Evolutionary conservation across 2,797 vertebrate genomes (phyloP), one percentile per base, ranked within the genome.

Genomic region (Darevskia mixta): DNA sequence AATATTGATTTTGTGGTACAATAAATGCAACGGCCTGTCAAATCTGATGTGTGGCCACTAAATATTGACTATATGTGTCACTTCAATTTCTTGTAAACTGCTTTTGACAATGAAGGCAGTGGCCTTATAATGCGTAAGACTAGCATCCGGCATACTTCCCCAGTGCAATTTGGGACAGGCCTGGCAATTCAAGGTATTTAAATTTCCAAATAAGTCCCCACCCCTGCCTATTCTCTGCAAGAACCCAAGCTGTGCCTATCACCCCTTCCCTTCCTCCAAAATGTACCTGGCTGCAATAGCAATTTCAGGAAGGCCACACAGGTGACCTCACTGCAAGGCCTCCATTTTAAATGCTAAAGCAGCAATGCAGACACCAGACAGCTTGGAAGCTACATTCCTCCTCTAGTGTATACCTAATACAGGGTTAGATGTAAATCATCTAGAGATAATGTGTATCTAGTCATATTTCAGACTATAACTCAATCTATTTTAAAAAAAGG

Each of bases 1-100:
- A 80, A 73, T 85, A 73, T 80, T 88, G 77, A 88, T 43, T 79
- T 32, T 43, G 75, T 25, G 32, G 43, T 25, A 77, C 71, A 58
- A 71, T 35, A 29, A 86, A 86, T 85, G 77, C 77, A 79, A 58
- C 58, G 2, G 11, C 9, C 58, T 69, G n/a, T 83, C 64, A 58
- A 25, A 20, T 27, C 35, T n/a, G 43, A 78, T n/a, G 20, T 61
- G 25, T 32, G 20, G 27, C 20, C 27, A 38, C 29, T 41, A 78
- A 79, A 71, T 29, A 45, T 71, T 72, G 45, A 78, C 82, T 71
- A 6, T 61, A 2, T 18, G 11, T 79, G 35, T 32, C 27, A 10
- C 29, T 72, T 79, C 49, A 35, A 23, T n/a, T 82, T 15, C 29
- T 72, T 8, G 3, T 18, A 35, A 15, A 29, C n/a, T 72, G 11